Conservation (phyloP, 2,888 invertebrate species). For the Cheilosia vulpina region DNA sequence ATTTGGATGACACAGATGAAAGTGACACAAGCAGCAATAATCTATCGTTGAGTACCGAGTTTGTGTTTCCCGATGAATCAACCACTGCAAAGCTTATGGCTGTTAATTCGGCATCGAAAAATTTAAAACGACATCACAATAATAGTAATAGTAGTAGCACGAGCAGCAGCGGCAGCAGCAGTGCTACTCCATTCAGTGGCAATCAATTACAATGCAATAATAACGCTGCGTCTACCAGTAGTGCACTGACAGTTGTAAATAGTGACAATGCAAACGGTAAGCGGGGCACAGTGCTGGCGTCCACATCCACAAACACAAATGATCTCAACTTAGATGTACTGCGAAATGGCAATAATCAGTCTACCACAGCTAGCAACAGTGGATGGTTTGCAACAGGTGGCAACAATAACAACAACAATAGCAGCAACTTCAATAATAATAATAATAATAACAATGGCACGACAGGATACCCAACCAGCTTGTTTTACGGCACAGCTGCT, state of each 20-base stretch:
- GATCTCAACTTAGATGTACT: slow-evolving; percentile 68
- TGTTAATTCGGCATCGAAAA: slow-evolving; percentile 80
- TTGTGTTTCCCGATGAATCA: slow-evolving; percentile 81
- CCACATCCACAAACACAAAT: slow-evolving; percentile 59
- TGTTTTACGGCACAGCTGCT: slow-evolving; percentile 59
- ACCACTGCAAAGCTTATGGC: slow-evolving; percentile 82
- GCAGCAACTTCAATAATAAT: slow-evolving; percentile 6
- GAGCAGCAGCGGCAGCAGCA: slow-evolving; percentile 24
- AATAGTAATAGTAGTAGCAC: slow-evolving; percentile 44
- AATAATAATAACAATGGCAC: slow-evolving; percentile 27
- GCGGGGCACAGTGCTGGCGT: slow-evolving; percentile 44
- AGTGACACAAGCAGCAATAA: slow-evolving; percentile 78
- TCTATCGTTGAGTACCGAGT: slow-evolving; percentile 76
- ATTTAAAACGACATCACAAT: slow-evolving; percentile 80
- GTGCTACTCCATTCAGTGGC: slow-evolving; percentile 46
- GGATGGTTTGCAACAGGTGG: slow-evolving; percentile 49
- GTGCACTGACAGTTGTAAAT: slow-evolving; percentile 25
- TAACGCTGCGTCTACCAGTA: slow-evolving; percentile 45
- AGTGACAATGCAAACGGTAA: slow-evolving; percentile 49
- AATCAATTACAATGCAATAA: slow-evolving; percentile 66
- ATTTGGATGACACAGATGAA: slow-evolving; percentile 80
- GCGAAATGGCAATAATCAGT: slow-evolving; percentile 47
- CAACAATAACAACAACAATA: slow-evolving; percentile 3
- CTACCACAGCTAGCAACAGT: slow-evolving; percentile 21
- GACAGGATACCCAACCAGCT: slow-evolving; percentile 54